Evolutionary conservation across 37 sponge, comb jelly and placozoan species (phyloP), one percentile per base, ranked within the genome.

Genomic region (Mnemiopsis leidyi): DNA sequence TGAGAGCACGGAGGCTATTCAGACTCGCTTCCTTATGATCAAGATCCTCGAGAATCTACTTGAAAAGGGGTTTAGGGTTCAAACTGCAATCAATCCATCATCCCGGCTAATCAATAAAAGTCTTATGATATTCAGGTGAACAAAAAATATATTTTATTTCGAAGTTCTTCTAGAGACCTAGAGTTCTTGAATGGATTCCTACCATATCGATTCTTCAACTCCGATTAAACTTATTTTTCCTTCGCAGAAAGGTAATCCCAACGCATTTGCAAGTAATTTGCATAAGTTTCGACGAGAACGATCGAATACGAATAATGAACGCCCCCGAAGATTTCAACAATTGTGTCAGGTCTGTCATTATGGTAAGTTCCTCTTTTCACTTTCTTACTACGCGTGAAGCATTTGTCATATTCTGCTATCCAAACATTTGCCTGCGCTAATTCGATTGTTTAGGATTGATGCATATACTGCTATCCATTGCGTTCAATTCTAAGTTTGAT

Each of bases 261-360:
- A 85, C 90, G 2, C 90, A 38, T n/a, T 26, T 85, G 48, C 33
- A 28, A 37, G 90, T 85, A 9, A 85, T 85, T 26, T 85, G 90
- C n/a, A 85, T 85, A 35, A 85, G 90, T 26, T 85, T 85, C 61
- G 90, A 85, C 30, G 90, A 85, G 29, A 85, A 85, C 61, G 90
- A 85, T 21, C 1, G 90, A 40, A 85, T 85, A 36, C 39, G 90
- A 37, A 85, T 85, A 1, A 28, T 85, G 36, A 85, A 85, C 90
- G 32, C 90, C 25, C 90, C 90, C 28, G 90, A 85, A 16, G 90
- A 85, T 23, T 85, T 85, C 61, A 85, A 40, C 90, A 85, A 85
- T 37, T 85, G 90, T 37, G 61, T 85, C 90, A 85, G 61, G 39
- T 40, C 61, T 3, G 90, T 85, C 36, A 38, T 85, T 48, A 48